Evolutionary conservation across 2,797 vertebrate genomes (phyloP), one percentile per base, ranked within the genome.

Genomic region (Cyprinella venusta): DNA sequence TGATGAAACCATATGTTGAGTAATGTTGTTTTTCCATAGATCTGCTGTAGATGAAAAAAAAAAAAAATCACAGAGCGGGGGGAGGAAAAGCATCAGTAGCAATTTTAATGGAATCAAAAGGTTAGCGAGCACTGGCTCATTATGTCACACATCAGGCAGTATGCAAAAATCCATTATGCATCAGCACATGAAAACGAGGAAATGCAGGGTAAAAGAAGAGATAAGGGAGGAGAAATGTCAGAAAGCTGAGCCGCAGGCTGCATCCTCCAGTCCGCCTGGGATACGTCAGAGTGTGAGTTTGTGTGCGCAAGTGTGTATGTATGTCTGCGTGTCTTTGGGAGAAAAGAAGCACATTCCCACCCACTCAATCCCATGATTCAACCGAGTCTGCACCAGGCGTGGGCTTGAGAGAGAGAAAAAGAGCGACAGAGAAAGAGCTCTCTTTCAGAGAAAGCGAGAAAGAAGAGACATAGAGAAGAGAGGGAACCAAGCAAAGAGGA

Each of bases 321-420:
- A 48, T 67, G 83, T 84, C 78, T 80, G 52, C 52, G 83, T 68
- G 26, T 69, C 61, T 84, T 80, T 75, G 76, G 70, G 50, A 82
- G 80, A 84, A 77, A 82, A 81, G 79, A 78, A 78, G 78, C 86
- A 87, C 87, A 89, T 85, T 89, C 61, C 86, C 84, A 82, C 90
- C 89, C 90, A 88, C 90, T 88, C 87, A 86, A 80, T 86, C 87
- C 82, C 81, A 85, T 91, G 89, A 91, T 89, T 91, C 90, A 91
- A 88, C 86, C 74, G 65, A 90, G 84, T 84, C 84, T 86, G 87
- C 85, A 86, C 82, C 84, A 86, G 78, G 88, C 85, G 88, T 88
- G 87, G 87, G 87, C 82, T 84, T 85, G 76, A 87, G 80, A 84
- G 82, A 86, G 85, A 84, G 63, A 82, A 76, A 84, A 63, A 72